Evolutionary conservation across 2,113 vertebrate species (phyloP).

Genomic region (Dolichotis patagonum): DNA sequence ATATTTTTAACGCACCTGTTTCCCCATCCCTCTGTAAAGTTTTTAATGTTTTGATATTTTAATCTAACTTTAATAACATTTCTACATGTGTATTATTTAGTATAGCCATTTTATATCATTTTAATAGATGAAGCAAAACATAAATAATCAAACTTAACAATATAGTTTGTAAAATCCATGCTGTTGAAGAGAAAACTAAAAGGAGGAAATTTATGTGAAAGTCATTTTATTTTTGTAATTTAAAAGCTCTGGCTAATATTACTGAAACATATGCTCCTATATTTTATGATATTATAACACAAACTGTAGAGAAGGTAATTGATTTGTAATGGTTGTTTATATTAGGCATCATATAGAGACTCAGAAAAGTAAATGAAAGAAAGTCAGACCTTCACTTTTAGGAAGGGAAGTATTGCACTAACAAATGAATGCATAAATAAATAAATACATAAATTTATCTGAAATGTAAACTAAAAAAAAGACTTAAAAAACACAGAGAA

Average conservation of each 20-base stretch:
- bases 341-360: neutral
- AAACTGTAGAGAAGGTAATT: neutral
- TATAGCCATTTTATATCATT: neutral
- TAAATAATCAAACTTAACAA: slow-evolving; percentile 1
- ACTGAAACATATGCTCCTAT: neutral
- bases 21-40: neutral
- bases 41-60: slow-evolving; percentile 31
- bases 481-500: neutral
- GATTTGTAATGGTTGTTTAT: neutral
- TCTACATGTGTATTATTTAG: slow-evolving; percentile 24
- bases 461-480: neutral
- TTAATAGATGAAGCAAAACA: neutral
- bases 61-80: slow-evolving; percentile 6
- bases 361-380: neutral
- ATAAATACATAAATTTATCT: neutral
- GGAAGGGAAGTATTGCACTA: neutral
- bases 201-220: neutral
- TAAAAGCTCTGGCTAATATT: slow-evolving; percentile 10
- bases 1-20: slow-evolving; percentile 40
- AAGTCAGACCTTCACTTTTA: neutral
- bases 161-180: neutral
- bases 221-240: slow-evolving; percentile 41
- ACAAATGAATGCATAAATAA: neutral
- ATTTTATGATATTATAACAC: neutral
- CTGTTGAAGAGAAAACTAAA: neutral